Conservation (phyloP, 2,888 invertebrate species). For the Saturnia pavonia region DNA sequence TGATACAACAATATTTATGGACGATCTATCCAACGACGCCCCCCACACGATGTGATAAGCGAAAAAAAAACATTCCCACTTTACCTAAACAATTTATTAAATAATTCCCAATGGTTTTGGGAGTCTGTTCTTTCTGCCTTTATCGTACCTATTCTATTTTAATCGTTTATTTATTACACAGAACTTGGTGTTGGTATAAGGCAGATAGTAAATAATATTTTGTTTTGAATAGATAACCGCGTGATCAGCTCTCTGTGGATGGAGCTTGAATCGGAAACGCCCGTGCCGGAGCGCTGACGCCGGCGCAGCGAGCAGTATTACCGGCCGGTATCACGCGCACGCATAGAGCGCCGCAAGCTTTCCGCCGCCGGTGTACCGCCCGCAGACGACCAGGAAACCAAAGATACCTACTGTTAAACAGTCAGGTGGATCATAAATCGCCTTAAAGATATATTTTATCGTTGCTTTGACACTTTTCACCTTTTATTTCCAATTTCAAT, state of each 20-base stretch:
- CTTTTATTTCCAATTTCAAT: too few species aligned
- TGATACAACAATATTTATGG: too few species aligned
- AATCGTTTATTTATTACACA: too few species aligned
- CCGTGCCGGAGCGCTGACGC: conserved; percentile 75
- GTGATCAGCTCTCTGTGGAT: conserved; percentile 75
- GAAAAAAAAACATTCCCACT: too few species aligned
- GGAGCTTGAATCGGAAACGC: conserved; percentile 71
- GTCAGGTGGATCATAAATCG: conserved; percentile 22
- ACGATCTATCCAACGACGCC: too few species aligned
- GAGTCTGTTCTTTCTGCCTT: too few species aligned
- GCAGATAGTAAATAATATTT: background rate
- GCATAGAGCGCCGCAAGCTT: conserved; percentile 73
- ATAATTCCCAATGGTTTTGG: too few species aligned
- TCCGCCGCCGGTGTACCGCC: conserved; percentile 75
- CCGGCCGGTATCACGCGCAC: conserved; percentile 73
- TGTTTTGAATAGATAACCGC: conserved; percentile 47
- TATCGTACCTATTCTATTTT: too few species aligned
- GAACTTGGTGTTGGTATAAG: background rate
- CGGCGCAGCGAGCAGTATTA: conserved; percentile 80
- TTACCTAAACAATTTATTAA: too few species aligned
- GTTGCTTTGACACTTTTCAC: background rate
- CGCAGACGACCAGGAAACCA: conserved; percentile 49
- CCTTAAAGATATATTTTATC: conserved; percentile 23
- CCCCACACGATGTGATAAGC: too few species aligned
- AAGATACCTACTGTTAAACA: conserved; percentile 52